These are phyloP conservation scores for Strigamia transsilvanica DNA, from an alignment of 2,888 invertebrate genomes.

Conservation along the genomic window DNA sequence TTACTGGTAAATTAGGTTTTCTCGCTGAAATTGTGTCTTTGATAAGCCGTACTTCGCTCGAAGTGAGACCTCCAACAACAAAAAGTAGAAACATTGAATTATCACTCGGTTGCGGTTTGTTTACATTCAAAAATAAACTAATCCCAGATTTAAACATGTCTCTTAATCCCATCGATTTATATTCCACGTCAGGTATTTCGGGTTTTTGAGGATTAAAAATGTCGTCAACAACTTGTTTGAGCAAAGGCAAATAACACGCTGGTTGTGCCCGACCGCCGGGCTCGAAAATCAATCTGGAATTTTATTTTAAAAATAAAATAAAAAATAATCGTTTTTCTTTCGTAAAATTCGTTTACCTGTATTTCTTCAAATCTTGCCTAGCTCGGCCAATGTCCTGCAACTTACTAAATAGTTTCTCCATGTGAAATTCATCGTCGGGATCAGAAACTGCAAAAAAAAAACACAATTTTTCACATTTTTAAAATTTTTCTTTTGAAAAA, in stretches of 20 bases:
- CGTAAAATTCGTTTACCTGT: conserved; percentile 62
- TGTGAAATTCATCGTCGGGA: conserved; percentile 48
- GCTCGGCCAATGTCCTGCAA: conserved; percentile 64
- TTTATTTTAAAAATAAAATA: conserved; percentile 1
- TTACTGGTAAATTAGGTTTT: conserved; percentile 56
- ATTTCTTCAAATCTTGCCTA: conserved; percentile 64
- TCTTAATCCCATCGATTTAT: conserved; percentile 69
- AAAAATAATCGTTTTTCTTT: neutral
- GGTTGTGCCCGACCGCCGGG: conserved; percentile 59
- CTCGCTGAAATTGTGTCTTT: conserved; percentile 60
- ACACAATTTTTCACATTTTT: neutral
- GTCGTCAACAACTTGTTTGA: conserved; percentile 71
- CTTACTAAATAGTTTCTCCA: conserved; percentile 64
- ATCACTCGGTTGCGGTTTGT: conserved; percentile 71
- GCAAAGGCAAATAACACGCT: conserved; percentile 63
- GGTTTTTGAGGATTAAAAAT: conserved; percentile 70
- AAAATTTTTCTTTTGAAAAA: conserved; percentile 12
- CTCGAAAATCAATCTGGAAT: neutral
- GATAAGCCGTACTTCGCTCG: conserved; percentile 69
- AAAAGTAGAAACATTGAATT: conserved; percentile 73
- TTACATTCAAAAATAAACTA: conserved; percentile 71
- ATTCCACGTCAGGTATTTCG: conserved; percentile 71
- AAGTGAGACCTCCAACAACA: conserved; percentile 74
- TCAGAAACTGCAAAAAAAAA: neutral
- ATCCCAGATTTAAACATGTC: conserved; percentile 72